Conservation (phyloP, 2,113 vertebrate species). For the Etheostoma cragini region DNA sequence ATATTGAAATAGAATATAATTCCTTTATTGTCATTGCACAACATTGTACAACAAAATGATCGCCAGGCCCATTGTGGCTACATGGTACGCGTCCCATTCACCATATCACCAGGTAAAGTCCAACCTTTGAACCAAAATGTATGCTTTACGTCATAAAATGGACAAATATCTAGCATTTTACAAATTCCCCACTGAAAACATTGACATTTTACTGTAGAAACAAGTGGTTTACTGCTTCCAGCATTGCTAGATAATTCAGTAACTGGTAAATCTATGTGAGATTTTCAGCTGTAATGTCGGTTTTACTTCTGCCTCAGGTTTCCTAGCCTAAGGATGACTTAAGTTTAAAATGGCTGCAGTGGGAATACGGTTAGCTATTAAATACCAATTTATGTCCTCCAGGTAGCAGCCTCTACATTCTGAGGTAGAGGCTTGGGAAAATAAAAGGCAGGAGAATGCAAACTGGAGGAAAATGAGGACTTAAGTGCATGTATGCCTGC, state of each 20-base stretch:
- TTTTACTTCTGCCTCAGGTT: constrained; percentile 43
- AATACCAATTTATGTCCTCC: constrained; percentile 57
- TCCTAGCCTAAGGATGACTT: constrained; percentile 44
- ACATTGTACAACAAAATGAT: too few species aligned
- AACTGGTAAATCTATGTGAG: constrained; percentile 26
- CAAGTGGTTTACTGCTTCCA: constrained; percentile 23
- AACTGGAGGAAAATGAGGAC: constrained; percentile 20
- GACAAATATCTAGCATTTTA: constrained; percentile 3
- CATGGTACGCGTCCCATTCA: not conserved
- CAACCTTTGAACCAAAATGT: not conserved
- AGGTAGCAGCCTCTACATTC: constrained; percentile 51
- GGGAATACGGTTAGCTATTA: constrained; percentile 64
- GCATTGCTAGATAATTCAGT: constrained; percentile 26
- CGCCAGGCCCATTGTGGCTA: not conserved
- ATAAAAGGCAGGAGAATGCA: constrained; percentile 23
- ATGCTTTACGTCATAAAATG: not conserved
- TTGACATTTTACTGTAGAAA: not conserved
- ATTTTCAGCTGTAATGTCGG: constrained; percentile 26
- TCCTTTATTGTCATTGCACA: too few species aligned
- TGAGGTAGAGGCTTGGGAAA: constrained; percentile 35
- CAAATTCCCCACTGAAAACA: constrained; percentile 5
- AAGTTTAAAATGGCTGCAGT: constrained; percentile 65
- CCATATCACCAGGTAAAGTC: not conserved
- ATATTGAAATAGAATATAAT: not conserved
- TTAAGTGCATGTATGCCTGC: constrained; percentile 13